Evolutionary conservation across 2,113 vertebrate genomes (phyloP).

Genomic region (Herpailurus yagouaroundi): DNA sequence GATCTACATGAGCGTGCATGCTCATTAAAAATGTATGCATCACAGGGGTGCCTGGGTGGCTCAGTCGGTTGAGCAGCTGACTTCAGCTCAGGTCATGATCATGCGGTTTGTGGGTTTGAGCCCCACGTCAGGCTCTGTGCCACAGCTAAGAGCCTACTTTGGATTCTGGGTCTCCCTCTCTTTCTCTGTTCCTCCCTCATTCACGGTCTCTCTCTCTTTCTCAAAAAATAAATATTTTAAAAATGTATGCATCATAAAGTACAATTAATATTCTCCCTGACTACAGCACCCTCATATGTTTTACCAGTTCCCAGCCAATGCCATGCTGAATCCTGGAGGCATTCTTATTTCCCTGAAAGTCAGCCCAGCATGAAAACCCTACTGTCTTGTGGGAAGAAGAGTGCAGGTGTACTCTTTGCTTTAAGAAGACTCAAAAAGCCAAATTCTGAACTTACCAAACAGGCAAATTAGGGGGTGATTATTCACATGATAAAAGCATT

Average conservation of each 20-base stretch:
- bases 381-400: constrained; percentile 37
- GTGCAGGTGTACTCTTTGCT: constrained; percentile 57
- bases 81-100: no score
- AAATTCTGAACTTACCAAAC: constrained; percentile 68
- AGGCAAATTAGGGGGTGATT: constrained; percentile 70
- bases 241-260: constrained; percentile 26
- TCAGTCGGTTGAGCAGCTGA: no score
- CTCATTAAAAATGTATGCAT: constrained; percentile 42
- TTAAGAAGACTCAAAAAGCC: constrained; percentile 54
- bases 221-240: background rate
- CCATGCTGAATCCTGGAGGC: constrained; percentile 41
- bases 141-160: no score
- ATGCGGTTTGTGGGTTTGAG: no score
- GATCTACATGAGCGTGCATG: background rate
- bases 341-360: constrained; percentile 55
- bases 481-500: constrained; percentile 74
- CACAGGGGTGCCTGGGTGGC: background rate
- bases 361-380: constrained; percentile 47
- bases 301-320: background rate
- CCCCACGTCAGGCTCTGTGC: no score
- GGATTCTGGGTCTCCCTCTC: no score
- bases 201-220: no score
- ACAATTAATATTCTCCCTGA: constrained; percentile 33
- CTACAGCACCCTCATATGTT: background rate
- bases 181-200: no score